Evolutionary conservation across 2,113 vertebrate species (phyloP).

Genomic region (Microtus montanus): DNA sequence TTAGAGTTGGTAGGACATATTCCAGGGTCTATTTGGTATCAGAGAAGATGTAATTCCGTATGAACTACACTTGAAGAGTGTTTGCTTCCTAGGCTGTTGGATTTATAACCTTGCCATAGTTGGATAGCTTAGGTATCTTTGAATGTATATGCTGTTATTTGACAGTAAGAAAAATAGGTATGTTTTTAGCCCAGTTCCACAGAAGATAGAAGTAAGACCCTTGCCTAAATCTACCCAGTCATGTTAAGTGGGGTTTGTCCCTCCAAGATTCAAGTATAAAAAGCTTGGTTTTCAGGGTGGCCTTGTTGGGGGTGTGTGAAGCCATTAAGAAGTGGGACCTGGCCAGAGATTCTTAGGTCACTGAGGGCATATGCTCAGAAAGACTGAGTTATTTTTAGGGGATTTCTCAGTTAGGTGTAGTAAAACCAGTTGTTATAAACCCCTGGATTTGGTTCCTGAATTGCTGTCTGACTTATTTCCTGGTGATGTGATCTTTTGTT

Average conservation of each 20-base stretch:
- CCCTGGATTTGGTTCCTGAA: background rate
- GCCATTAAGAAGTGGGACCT: background rate
- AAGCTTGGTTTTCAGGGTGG: background rate
- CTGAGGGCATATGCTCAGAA: background rate
- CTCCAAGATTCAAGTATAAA: background rate
- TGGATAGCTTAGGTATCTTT: background rate
- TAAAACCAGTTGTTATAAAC: background rate
- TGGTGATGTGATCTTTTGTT: background rate
- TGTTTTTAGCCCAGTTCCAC: slow-evolving; percentile 1
- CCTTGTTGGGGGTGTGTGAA: too few species aligned
- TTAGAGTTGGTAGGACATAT: background rate
- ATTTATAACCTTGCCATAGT: background rate
- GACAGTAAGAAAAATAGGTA: background rate
- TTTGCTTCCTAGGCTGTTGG: background rate
- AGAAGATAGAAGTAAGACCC: slow-evolving; percentile 27
- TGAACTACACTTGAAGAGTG: background rate
- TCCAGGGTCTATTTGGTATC: background rate
- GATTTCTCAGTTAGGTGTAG: background rate
- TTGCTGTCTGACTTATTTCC: background rate
- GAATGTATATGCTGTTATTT: background rate
- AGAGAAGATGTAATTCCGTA: background rate
- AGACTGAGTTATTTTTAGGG: background rate
- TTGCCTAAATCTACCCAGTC: background rate
- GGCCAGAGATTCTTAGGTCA: background rate
- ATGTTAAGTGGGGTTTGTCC: background rate